A percentile compares a stretch with the other conserved stretches of the same genome.
These are phyloP conservation scores for Fabriciana adippe DNA, from an alignment of 2,888 invertebrate genomes.

Conservation along the genomic window DNA sequence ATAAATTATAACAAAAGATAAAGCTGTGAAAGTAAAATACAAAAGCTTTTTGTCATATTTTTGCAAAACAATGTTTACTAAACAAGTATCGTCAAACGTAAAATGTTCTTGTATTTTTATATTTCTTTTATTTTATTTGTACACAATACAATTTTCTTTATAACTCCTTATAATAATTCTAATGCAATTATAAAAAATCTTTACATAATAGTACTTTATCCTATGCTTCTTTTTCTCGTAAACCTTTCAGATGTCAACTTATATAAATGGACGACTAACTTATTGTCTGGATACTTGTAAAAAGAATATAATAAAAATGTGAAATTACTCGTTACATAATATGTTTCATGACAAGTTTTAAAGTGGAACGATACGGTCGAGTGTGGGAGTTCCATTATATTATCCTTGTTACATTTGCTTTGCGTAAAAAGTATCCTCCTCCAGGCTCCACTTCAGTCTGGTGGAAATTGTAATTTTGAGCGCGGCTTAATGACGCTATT, in stretches of 20 bases:
- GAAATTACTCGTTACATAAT: background rate
- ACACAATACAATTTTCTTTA: no score
- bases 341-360: background rate
- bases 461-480: conserved; percentile 11
- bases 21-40: background rate
- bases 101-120: no score
- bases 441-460: conserved; percentile 1
- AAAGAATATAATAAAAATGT: background rate
- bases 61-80: background rate
- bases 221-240: no score
- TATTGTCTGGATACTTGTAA: no score
- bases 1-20: conserved; percentile 32
- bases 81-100: no score
- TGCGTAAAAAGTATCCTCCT: conserved; percentile 14
- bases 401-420: conserved; percentile 12
- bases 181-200: no score
- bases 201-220: no score
- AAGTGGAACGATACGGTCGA: background rate
- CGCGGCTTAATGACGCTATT: conserved; percentile 13
- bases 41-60: background rate
- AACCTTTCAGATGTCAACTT: no score
- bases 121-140: no score
- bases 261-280: no score
- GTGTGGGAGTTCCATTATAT: background rate
- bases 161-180: no score